phyloP scores from a whole-genome alignment of 2,888 invertebrate genomes.

The Cerastoderma edule region DNA sequence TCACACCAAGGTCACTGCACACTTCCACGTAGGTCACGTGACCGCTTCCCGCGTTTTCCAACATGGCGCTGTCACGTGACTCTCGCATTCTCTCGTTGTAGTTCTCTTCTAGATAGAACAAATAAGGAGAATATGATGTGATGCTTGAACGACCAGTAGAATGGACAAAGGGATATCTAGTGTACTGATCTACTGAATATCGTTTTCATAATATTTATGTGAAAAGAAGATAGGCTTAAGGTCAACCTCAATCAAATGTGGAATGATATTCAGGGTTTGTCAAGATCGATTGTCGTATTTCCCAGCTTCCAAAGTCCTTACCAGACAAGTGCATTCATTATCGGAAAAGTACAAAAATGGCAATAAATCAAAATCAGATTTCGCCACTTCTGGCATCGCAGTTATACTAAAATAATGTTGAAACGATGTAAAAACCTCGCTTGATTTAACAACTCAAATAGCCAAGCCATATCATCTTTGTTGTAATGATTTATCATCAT shows the following conservation, averaged over 20 bases:
- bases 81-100: slow-evolving; percentile 33
- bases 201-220: neutral
- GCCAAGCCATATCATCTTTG: neutral
- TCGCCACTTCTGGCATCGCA: neutral
- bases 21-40: slow-evolving; percentile 71
- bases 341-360: too few species aligned
- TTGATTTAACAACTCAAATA: neutral
- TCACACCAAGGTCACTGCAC: slow-evolving; percentile 66
- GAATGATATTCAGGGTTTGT: neutral
- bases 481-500: neutral
- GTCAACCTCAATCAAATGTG: neutral
- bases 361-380: too few species aligned
- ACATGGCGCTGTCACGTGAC: slow-evolving; percentile 10
- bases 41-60: slow-evolving; percentile 68
- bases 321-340: too few species aligned
- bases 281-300: too few species aligned
- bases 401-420: neutral
- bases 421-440: neutral
- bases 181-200: neutral
- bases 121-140: neutral
- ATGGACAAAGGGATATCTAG: neutral
- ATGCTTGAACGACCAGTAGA: neutral
- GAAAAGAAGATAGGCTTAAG: neutral
- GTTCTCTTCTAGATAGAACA: slow-evolving; percentile 38
- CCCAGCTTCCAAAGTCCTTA: too few species aligned